Evolutionary conservation across 2,888 invertebrate genomes (phyloP), one percentile per base, ranked within the genome.

Genomic region (Tetramorium bicarinatum): DNA sequence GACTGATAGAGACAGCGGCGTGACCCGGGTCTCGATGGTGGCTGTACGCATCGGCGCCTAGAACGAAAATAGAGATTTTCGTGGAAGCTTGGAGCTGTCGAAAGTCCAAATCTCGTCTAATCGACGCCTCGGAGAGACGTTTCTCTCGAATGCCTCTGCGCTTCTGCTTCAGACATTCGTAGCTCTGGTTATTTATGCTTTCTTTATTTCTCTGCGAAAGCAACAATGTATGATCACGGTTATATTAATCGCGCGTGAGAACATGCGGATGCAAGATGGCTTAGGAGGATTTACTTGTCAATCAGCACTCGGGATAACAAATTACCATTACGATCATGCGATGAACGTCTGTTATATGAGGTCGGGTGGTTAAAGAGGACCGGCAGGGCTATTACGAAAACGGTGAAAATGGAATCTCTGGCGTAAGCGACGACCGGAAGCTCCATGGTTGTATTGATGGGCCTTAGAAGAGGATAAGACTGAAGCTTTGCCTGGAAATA

Each of bases 1-100:
- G 82, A 94, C 89, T 38, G 95, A 94, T 77, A 95, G 89, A 56
- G 94, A 94, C 82, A 94, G 89, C 56, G 94, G 93, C 56, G 94
- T 94, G 67, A 94, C 91, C 86, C 94, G 91, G 85, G 94, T 94
- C 91, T 94, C 94, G 89, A 94, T 90, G 76, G 94, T 94, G 59
- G 93, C 88, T 86, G 93, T 92, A 88, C 93, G 92, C 85, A 87
- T 89, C 81, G 92, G 89, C 91, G 90, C 90, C 94, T 94, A 92
- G 85, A 94, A 94, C 75, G 87, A 92, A 89, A 90, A 81, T 52
- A 72, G 29, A 81, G 15, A 74, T 80, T 74, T 72, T 34, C 13
- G 47, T 59, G 41, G 4, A 52, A 25, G 29, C 18, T 18, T 44
- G n/a, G 9, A 4, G 2, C 11, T n/a, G 6, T 47, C n/a, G 47